phyloP scores from a whole-genome alignment of 2,797 vertebrate species.

The Synanceia verrucosa region DNA sequence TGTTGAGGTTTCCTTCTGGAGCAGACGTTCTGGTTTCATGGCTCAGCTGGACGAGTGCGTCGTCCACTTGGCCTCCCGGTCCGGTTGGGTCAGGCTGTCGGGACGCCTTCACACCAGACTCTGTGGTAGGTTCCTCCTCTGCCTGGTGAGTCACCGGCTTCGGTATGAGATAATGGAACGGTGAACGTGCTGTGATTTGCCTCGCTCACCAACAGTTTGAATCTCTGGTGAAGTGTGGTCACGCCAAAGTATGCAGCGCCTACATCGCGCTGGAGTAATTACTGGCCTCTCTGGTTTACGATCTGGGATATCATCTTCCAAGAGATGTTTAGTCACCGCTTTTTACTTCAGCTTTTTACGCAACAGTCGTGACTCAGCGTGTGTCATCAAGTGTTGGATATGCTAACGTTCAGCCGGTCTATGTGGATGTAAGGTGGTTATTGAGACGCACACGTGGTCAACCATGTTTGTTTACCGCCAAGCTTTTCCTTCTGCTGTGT shows the following conservation, averaged over 20 bases:
- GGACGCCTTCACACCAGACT: constrained; percentile 44
- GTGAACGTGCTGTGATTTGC: constrained; percentile 39
- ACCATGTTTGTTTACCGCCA: constrained; percentile 44
- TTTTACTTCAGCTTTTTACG: constrained; percentile 27
- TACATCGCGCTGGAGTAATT: constrained; percentile 22
- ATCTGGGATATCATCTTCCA: constrained; percentile 26
- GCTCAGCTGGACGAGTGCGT: neutral
- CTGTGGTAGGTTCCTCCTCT: constrained; percentile 37
- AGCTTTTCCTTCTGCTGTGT: neutral
- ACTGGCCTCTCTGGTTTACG: neutral
- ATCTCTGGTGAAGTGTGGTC: constrained; percentile 43
- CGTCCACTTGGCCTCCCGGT: neutral
- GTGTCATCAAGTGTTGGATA: constrained; percentile 36
- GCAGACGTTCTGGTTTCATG: neutral
- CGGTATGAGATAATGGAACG: constrained; percentile 43
- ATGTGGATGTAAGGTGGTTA: constrained; percentile 15
- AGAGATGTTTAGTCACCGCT: constrained; percentile 49
- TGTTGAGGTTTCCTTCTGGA: neutral
- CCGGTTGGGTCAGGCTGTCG: constrained; percentile 43
- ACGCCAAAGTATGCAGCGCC: constrained; percentile 32
- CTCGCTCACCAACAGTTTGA: constrained; percentile 34
- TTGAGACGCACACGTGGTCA: constrained; percentile 47
- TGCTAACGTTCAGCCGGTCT: neutral
- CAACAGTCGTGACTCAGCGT: constrained; percentile 53
- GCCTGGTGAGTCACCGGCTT: constrained; percentile 50